Conservation (phyloP, 2,888 invertebrate genomes). For the Athalia cordata region DNA sequence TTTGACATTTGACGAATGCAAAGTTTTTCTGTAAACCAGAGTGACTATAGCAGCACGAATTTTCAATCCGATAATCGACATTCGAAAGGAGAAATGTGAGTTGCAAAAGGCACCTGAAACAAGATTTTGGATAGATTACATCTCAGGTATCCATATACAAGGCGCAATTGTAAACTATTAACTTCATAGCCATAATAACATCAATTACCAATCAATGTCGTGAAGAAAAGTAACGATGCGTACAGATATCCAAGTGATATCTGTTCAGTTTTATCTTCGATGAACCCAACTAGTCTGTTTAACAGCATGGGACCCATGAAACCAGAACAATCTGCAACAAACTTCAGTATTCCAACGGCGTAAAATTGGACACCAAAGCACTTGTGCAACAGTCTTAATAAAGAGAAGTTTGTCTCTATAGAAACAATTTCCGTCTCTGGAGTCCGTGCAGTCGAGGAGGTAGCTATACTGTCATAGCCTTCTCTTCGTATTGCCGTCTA, state of each 20-base stretch:
- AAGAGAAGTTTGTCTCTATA: slow-evolving; percentile 73
- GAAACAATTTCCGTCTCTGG: slow-evolving; percentile 32
- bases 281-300: slow-evolving; percentile 86
- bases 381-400: slow-evolving; percentile 82
- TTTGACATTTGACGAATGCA: slow-evolving; percentile 70
- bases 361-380: slow-evolving; percentile 90
- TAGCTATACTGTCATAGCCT: slow-evolving; percentile 39
- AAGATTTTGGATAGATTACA: slow-evolving; percentile 15
- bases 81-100: slow-evolving; percentile 92
- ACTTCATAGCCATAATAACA: slow-evolving; percentile 3
- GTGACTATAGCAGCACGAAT: slow-evolving; percentile 91
- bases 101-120: slow-evolving; percentile 84
- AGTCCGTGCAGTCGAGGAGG: slow-evolving; percentile 20
- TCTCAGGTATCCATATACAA: neutral
- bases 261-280: slow-evolving; percentile 83
- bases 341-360: slow-evolving; percentile 87
- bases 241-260: slow-evolving; percentile 80
- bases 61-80: slow-evolving; percentile 89
- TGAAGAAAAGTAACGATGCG: slow-evolving; percentile 80
- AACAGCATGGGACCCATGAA: slow-evolving; percentile 94
- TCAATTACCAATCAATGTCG: slow-evolving; percentile 80
- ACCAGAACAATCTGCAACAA: slow-evolving; percentile 87
- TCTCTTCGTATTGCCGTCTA: slow-evolving; percentile 49
- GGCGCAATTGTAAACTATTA: slow-evolving; percentile 9
- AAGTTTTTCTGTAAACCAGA: slow-evolving; percentile 84